Base-by-base conservation (phyloP, 2,113 vertebrate genomes). In the Heteronetta atricapilla region DNA sequence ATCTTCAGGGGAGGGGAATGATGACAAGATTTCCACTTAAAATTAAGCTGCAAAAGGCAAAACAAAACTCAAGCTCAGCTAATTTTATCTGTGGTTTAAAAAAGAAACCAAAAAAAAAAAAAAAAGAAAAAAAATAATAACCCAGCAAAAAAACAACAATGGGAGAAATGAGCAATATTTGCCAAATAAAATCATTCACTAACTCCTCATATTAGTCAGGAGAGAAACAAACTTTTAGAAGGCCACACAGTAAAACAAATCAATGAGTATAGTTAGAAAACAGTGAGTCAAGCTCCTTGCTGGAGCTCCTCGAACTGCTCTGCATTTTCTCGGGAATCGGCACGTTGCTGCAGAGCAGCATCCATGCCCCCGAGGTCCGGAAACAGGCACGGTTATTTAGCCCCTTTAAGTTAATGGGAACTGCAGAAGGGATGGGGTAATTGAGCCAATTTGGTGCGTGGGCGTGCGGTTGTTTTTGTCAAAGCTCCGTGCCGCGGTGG, bases 121-220 rank as follows among this genome's bases (percentile, higher is more conserved):
- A 69, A 53, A 42, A 80, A 66, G 36, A 74, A 63, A 50, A 52
- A 12, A 2, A 2, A 28, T 28, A 64, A 8, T 17, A 28, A 63
- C 60, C 26, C 62, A 17, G 8, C 15, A 18, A 28, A 64, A 33
- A 90, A 82, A 67, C 11, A 38, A 62, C 82, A 92, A 76, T 60
- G 76, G 69, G 81, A 92, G 86, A 95, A 96, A 90, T 76, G 94
- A 96, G 93, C 92, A 94, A 63, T 89, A 82, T 62, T 82, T 96
- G 90, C 90, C 94, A 93, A 96, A 90, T 59, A 52, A 86, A 90
- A 87, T 89, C 77, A 50, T 76, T 82, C 80, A 79, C 70, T 96
- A 28, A 1, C 74, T 86, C 44, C 90, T 90, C 1, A 0, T 21
- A 53, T 94, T 95, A 95, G 93, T 90, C 94, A 97, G 89, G 82